These are phyloP conservation scores for Procambarus clarkii DNA, from an alignment of 1,140 invertebrate genomes.

Conservation along the genomic window DNA sequence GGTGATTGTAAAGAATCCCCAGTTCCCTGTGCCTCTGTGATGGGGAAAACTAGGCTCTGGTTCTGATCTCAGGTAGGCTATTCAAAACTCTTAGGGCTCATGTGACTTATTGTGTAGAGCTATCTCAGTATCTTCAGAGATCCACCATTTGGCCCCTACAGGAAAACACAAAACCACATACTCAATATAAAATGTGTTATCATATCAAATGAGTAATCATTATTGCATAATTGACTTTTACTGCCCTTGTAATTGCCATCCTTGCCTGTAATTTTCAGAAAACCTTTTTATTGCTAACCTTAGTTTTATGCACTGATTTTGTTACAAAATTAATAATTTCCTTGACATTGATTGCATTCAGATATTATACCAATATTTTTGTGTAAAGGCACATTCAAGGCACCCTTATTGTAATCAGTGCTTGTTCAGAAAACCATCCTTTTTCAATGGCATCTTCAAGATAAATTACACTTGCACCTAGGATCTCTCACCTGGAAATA, in stretches of 20 bases:
- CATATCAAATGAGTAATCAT: neutral
- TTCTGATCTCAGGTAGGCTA: too few species aligned
- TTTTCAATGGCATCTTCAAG: neutral
- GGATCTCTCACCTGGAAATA: neutral
- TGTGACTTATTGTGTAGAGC: too few species aligned
- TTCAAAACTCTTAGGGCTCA: too few species aligned
- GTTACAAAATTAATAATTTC: neutral
- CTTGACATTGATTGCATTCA: neutral
- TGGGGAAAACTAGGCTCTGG: too few species aligned
- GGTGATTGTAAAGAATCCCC: too few species aligned
- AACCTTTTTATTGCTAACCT: neutral
- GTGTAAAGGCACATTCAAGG: constrained; percentile 7
- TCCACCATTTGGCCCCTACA: too few species aligned
- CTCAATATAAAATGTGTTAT: neutral
- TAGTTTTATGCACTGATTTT: neutral
- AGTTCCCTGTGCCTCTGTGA: too few species aligned
- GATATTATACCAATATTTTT: neutral
- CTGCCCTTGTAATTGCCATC: neutral
- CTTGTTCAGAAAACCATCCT: neutral
- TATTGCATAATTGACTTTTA: neutral
- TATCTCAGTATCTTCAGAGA: too few species aligned
- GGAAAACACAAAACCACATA: too few species aligned
- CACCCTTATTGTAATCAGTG: neutral
- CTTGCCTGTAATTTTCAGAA: neutral
- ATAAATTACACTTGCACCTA: neutral